Percentiles rank a stretch among this genome's conserved stretches.
phyloP scores from a whole-genome alignment of 2,888 invertebrate species.

The Caenorhabditis sp. region DNA sequence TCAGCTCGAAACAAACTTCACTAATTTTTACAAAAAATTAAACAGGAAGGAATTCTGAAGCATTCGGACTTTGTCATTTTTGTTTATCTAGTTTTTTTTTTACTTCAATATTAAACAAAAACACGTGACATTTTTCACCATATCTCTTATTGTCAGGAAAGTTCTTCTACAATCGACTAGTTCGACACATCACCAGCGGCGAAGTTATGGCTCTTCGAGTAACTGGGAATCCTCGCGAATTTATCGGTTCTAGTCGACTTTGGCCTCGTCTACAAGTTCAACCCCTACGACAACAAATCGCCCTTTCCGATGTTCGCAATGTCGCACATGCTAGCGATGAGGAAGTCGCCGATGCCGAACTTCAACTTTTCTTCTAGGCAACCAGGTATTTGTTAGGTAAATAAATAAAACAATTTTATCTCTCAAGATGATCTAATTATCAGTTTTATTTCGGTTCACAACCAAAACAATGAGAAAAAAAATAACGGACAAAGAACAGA shows the following conservation, averaged over 20 bases:
- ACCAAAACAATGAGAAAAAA: too few relatives aligned
- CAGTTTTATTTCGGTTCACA: too few relatives aligned
- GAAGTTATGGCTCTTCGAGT: conserved; percentile 54
- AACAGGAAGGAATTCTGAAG: too few relatives aligned
- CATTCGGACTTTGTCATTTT: too few relatives aligned
- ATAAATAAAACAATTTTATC: too few relatives aligned
- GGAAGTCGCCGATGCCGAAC: conserved; percentile 20
- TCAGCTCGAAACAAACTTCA: too few relatives aligned
- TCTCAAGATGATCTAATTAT: too few relatives aligned
- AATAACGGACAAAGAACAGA: not conserved
- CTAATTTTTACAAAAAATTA: too few relatives aligned
- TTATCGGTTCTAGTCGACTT: conserved; percentile 45
- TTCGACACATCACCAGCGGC: conserved; percentile 54
- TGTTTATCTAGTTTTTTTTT: too few relatives aligned
- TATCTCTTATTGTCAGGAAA: conserved; percentile 39
- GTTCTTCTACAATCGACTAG: conserved; percentile 62
- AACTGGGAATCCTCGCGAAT: conserved; percentile 37
- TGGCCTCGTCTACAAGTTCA: conserved; percentile 29
- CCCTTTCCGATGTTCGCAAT: conserved; percentile 91
- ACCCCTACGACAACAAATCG: conserved; percentile 84
- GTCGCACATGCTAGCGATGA: conserved; percentile 78
- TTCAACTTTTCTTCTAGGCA: conserved; percentile 18
- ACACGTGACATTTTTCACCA: not conserved
- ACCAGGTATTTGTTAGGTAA: too few relatives aligned
- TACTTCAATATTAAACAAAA: too few relatives aligned